Base-by-base conservation (phyloP, 2,797 vertebrate species). In the Scomberomorus guttatus region DNA sequence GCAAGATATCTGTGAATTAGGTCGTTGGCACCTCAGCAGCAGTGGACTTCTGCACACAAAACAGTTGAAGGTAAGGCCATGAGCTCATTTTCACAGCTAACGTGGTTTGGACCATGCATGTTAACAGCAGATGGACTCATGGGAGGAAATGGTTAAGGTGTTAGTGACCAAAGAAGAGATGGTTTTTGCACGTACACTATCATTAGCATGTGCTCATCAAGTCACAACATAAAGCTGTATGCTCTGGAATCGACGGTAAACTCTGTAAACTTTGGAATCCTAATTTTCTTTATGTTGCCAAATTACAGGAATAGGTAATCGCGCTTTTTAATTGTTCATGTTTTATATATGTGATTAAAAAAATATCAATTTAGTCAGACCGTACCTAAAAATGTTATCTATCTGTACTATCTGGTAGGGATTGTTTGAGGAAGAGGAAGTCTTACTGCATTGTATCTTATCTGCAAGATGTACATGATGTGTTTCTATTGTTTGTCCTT, bases 1-100 rank as follows among this genome's bases (percentile, higher is more conserved):
- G 13, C 0, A 1, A 13, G 24, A 25, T n/a, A 14, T 29, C 50
- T 56, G 20, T 59, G 24, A 74, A 48, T 58, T 44, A 68, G 25
- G 42, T 81, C 27, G 2, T 20, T 34, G 37, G 29, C 58, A 75
- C 63, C 44, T 66, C 5, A 3, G 42, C 13, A 0, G 58, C 48
- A 25, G 84, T 44, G 67, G 75, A 81, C 55, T 55, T 58, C 64
- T 71, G 25, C 27, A 64, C n/a, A 22, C 39, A 44, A 7, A 50
- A n/a, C 61, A 6, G 39, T 55, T 66, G 13, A 89, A 86, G 93
- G 93, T 93, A 92, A 92, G 86, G 72, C 66, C 57, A 60, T 11
- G 13, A 12, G 13, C 42, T 48, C 1, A n/a, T 68, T 75, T 72
- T 86, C 11, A 58, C 18, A 50, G 4, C 3, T 57, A 6, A 7